Base-by-base conservation (phyloP, 1,140 invertebrate genomes). In the Calliphora vicina region DNA sequence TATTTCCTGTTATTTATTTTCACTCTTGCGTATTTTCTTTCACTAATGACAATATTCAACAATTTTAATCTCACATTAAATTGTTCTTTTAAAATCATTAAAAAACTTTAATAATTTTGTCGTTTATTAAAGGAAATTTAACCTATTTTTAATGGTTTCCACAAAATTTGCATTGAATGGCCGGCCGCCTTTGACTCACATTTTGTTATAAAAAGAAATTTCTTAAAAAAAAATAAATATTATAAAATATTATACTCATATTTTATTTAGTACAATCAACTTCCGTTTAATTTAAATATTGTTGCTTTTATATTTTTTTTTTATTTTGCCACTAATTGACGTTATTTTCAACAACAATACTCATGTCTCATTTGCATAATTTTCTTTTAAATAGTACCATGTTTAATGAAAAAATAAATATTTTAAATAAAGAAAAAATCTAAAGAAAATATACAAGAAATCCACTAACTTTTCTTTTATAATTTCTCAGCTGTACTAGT, bases 281-380 rank as follows among this genome's bases (percentile, higher is more conserved):
- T 67, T 57, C 45, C 45, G 13, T 57, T 35, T 10, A 35, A 35
- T 35, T 35, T 57, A 57, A 57, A 57, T 57, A n/a, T 17, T 57
- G 1, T 57, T 57, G 10, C 12, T 71, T 71, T 71, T 71, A 0
- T 71, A 25, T 20, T 26, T 73, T 73, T 29, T n/a, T 15, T 73
- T 71, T 71, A 23, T 50, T 67, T 67, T 67, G 6, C 57, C 57
- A 67, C 57, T 67, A 73, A 73, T 73, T 73, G 71, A 26, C 26
- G 27, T 73, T 73, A 27, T 27, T 29, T 73, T 73, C 71, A 73
- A 29, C 71, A 26, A 29, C 12, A 26, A 29, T 29, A 73, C 71
- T 73, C 27, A 29, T 35, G 73, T 35, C 73, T 35, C 29, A 76
- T 76, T 76, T 76, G 73, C 73, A 76, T 76, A 76, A 76, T 42